Evolutionary conservation across 1,140 invertebrate genomes (phyloP).

Genomic region (Cherax destructor): DNA sequence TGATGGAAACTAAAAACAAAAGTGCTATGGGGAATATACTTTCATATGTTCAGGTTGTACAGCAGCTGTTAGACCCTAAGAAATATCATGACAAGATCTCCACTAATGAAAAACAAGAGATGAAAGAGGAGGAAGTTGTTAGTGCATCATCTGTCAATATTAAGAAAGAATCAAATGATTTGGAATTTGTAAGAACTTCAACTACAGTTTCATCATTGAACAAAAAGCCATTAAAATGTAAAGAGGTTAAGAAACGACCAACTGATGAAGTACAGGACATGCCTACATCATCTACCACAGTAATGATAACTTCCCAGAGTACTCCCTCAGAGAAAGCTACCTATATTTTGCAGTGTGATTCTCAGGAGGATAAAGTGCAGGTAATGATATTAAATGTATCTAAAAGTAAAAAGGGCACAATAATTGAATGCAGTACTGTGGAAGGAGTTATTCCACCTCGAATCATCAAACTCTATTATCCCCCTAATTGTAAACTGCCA

Average conservation of each 20-base stretch:
- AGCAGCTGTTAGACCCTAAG: background rate
- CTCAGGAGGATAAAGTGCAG: conserved; percentile 34
- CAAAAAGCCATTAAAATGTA: background rate
- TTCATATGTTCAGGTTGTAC: conserved; percentile 49
- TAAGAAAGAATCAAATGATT: background rate
- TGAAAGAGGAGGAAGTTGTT: background rate
- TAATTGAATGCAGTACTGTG: conserved; percentile 33
- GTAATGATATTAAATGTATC: conserved; percentile 43
- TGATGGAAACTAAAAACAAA: background rate
- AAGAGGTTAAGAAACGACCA: background rate
- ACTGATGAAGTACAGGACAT: background rate
- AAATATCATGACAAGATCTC: conserved; percentile 11
- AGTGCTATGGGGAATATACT: conserved; percentile 27
- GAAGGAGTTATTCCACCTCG: conserved; percentile 19
- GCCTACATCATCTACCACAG: background rate
- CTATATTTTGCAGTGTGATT: background rate
- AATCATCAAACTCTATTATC: conserved; percentile 52
- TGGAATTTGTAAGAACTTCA: background rate
- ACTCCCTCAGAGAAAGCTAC: background rate
- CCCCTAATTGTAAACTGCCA: conserved; percentile 19
- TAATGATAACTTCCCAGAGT: background rate
- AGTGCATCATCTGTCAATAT: background rate
- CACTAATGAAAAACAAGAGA: conserved; percentile 4
- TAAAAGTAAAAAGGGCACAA: conserved; percentile 25
- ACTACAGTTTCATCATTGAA: background rate